Percentiles rank a stretch among this genome's conserved stretches.
phyloP scores from a whole-genome alignment of 2,888 invertebrate genomes.

The Cataglyphis altisquamis region DNA sequence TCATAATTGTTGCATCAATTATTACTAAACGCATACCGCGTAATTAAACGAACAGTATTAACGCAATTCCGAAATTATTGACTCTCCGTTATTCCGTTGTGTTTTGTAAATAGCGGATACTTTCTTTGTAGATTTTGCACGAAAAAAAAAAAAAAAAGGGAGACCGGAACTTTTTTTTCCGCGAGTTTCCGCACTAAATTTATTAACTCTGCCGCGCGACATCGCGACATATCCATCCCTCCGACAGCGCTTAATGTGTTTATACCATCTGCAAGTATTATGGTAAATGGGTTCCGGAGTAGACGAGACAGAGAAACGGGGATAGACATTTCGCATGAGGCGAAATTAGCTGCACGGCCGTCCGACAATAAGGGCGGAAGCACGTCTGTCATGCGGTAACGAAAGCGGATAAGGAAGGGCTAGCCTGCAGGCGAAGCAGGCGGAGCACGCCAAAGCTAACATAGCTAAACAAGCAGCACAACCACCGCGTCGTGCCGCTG shows the following conservation, averaged over 20 bases:
- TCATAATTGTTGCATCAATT: constrained; percentile 5
- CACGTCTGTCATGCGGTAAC: constrained; percentile 44
- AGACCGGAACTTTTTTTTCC: neutral
- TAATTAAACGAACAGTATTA: neutral
- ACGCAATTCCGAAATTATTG: neutral
- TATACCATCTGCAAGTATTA: constrained; percentile 56
- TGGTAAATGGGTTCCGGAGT: constrained; percentile 28
- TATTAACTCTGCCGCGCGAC: constrained; percentile 25
- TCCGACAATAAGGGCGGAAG: constrained; percentile 61
- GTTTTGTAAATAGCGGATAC: neutral
- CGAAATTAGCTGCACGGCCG: constrained; percentile 54
- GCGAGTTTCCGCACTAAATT: constrained; percentile 24
- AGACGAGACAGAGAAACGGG: neutral
- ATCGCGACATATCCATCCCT: neutral
- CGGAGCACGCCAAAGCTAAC: constrained; percentile 72
- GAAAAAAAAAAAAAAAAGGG: too few species aligned
- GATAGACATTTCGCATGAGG: constrained; percentile 23
- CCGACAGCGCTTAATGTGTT: constrained; percentile 45
- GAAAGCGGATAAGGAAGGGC: constrained; percentile 64
- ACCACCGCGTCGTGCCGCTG: constrained; percentile 61
- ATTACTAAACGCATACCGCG: constrained; percentile 6
- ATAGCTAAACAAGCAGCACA: constrained; percentile 73
- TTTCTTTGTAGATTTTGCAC: neutral
- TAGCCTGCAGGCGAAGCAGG: constrained; percentile 59
- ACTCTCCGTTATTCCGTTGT: neutral